A percentile compares a stretch with the other conserved stretches of the same genome.
Conservation (phyloP, 2,888 invertebrate genomes). For the Rhagonycha fulva region DNA sequence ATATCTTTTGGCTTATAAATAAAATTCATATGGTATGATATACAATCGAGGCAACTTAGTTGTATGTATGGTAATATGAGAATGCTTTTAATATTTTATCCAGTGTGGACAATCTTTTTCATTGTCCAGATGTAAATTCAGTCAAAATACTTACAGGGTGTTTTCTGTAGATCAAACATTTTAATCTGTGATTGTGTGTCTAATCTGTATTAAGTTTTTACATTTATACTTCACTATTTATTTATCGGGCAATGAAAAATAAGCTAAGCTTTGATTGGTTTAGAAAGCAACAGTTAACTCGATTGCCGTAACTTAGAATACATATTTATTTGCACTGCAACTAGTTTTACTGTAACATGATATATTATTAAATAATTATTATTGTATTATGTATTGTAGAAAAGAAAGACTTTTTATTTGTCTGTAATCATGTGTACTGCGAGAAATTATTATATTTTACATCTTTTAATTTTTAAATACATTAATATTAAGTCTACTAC, state of each 20-base stretch:
- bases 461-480: neutral
- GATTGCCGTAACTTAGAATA: neutral
- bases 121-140: neutral
- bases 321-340: neutral
- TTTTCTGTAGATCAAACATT: neutral
- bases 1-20: neutral
- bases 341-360: neutral
- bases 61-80: neutral
- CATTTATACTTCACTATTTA: neutral
- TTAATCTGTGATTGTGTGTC: neutral
- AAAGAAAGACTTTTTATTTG: neutral
- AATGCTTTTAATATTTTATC: neutral
- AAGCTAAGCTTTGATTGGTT: neutral
- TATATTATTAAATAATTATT: neutral
- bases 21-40: neutral
- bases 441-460: neutral
- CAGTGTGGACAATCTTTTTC: neutral
- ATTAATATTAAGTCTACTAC: neutral
- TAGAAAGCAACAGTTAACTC: neutral
- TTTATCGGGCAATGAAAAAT: neutral
- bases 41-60: neutral
- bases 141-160: neutral
- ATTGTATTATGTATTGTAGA: neutral
- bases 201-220: neutral
- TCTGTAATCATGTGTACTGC: neutral